Evolutionary conservation across 2,888 invertebrate genomes (phyloP).

Genomic region (Aspidiotus rigidus): DNA sequence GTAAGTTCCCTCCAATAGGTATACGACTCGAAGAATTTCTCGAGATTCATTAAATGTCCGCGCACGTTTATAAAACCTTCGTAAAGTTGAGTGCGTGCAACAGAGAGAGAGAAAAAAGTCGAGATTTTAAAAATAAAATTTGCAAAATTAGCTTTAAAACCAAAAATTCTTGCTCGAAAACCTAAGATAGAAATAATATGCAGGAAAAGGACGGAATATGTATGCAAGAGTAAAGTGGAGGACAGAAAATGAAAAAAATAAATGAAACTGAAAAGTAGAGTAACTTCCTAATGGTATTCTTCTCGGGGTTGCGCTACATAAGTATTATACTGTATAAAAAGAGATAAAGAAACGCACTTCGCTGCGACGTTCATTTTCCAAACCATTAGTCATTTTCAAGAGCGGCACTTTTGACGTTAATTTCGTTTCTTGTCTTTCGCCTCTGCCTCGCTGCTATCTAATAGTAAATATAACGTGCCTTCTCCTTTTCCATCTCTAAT

Average conservation of each 20-base stretch:
- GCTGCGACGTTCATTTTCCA: constrained; percentile 32
- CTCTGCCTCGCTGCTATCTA: not conserved
- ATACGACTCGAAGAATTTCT: too few species aligned
- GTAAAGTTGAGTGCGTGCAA: too few species aligned
- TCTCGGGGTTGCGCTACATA: constrained; percentile 4
- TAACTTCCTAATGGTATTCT: constrained; percentile 16
- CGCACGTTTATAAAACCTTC: too few species aligned
- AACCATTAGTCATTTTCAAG: constrained; percentile 34
- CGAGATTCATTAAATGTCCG: too few species aligned
- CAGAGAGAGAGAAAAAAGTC: too few species aligned
- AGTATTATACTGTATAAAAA: not conserved
- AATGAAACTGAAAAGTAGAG: constrained; percentile 11
- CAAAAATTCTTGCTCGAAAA: not conserved
- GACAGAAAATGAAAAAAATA: not conserved
- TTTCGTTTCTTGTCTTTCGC: constrained; percentile 33
- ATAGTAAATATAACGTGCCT: not conserved
- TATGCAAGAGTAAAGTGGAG: not conserved
- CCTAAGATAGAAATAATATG: not conserved
- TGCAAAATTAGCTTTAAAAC: constrained; percentile 10
- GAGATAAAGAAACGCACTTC: constrained; percentile 5
- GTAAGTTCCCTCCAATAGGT: too few species aligned
- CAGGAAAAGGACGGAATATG: not conserved
- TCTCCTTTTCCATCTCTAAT: constrained; percentile 27
- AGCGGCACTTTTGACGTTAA: constrained; percentile 34
- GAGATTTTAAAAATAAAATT: constrained; percentile 3